phyloP scores from a whole-genome alignment of 2,113 vertebrate genomes.

The Muntiacus muntjak region DNA sequence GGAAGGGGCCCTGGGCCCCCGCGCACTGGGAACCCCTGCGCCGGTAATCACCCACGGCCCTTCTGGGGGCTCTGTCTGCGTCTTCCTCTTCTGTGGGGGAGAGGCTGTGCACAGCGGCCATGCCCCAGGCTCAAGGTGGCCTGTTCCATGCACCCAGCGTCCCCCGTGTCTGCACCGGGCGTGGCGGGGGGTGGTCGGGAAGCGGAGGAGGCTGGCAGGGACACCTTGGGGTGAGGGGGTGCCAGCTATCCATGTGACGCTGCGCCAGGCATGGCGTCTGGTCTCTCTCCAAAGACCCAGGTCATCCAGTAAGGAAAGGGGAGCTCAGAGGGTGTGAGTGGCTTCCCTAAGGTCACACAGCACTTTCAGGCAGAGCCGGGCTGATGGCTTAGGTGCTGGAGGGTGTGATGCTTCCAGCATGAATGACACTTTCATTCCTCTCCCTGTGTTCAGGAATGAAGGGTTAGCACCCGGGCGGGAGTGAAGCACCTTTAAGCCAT shows the following conservation, averaged over 20 bases:
- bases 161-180: fast-evolving
- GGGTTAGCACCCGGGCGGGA: too few species aligned
- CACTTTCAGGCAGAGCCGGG: neutral
- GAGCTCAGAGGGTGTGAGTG: neutral
- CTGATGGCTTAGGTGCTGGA: neutral
- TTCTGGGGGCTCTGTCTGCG: fast-evolving
- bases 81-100: too few species aligned
- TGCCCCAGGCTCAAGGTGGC: neutral
- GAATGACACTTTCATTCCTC: fast-evolving
- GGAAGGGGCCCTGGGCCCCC: neutral
- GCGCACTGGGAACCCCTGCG: fast-evolving
- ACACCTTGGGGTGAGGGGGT: fast-evolving
- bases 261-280: fast-evolving
- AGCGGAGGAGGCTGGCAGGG: neutral
- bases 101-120: fast-evolving
- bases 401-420: fast-evolving
- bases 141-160: neutral
- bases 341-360: neutral
- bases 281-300: neutral
- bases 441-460: neutral
- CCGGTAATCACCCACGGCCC: fast-evolving
- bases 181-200: fast-evolving
- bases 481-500: neutral
- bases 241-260: fast-evolving
- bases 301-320: neutral